These are phyloP conservation scores for Sebastolobus alascanus DNA, from an alignment of 2,797 vertebrate genomes.

Conservation along the genomic window DNA sequence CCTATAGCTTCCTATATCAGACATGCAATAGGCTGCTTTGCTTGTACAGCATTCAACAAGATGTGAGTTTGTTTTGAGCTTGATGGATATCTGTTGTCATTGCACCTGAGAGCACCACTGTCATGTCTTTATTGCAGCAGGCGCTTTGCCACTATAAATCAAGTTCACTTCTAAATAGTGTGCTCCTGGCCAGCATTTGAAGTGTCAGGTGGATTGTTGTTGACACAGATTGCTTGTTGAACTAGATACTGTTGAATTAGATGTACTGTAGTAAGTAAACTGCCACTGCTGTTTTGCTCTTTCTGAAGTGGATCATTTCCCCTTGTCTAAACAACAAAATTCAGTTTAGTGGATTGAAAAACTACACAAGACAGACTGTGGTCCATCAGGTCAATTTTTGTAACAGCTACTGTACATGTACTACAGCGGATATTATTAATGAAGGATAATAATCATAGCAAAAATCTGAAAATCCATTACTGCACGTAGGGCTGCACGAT, in stretches of 20 bases:
- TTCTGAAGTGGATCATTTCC: neutral
- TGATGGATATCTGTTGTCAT: conserved; percentile 56
- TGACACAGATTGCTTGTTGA: conserved; percentile 5
- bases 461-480: neutral
- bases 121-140: conserved; percentile 47
- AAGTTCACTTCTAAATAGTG: conserved; percentile 18
- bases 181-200: neutral
- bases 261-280: neutral
- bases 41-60: neutral
- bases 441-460: neutral
- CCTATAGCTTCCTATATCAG: neutral
- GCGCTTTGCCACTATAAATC: conserved; percentile 26
- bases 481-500: neutral
- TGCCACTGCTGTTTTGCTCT: neutral
- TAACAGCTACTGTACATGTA: neutral
- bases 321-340: neutral
- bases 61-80: conserved; percentile 40
- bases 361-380: neutral
- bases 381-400: neutral
- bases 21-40: neutral
- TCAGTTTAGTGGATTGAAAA: neutral
- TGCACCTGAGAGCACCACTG: conserved; percentile 30
- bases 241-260: neutral
- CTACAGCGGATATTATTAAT: too few relatives aligned
- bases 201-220: conserved; percentile 20